phyloP scores from a whole-genome alignment of 2,113 vertebrate genomes.

The Callopanchax toddi region DNA sequence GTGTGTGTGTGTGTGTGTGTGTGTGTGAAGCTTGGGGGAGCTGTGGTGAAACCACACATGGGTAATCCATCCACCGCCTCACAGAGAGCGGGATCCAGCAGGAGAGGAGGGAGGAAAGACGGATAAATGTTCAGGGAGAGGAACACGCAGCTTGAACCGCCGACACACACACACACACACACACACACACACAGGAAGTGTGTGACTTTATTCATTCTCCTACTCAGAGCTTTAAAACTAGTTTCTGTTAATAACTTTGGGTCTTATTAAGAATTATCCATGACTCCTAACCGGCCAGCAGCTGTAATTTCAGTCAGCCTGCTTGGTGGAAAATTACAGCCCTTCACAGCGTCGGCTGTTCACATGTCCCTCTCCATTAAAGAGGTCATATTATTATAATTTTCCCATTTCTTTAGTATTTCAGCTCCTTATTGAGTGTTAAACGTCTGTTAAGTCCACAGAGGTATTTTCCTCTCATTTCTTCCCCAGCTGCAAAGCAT shows the following conservation, averaged over 20 bases:
- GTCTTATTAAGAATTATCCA: neutral
- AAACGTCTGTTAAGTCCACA: neutral
- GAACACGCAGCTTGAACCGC: slow-evolving; percentile 10
- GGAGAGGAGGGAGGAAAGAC: slow-evolving; percentile 38
- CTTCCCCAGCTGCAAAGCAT: neutral
- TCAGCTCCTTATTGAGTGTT: too few relatives aligned
- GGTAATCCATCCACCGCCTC: slow-evolving; percentile 63
- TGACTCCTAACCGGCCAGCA: neutral
- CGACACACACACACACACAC: neutral
- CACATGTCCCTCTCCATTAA: neutral
- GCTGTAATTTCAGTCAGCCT: slow-evolving; percentile 2
- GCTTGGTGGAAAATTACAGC: neutral
- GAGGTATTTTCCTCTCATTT: neutral
- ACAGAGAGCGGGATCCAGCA: slow-evolving; percentile 44
- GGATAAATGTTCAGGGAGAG: slow-evolving; percentile 53
- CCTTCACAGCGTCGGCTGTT: neutral
- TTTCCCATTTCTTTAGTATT: neutral
- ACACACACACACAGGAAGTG: neutral
- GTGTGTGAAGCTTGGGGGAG: slow-evolving; percentile 41
- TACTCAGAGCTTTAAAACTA: neutral
- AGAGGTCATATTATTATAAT: neutral
- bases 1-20: slow-evolving; percentile 11
- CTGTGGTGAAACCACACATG: slow-evolving; percentile 58
- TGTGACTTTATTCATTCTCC: neutral
- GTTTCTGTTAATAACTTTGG: neutral